Evolutionary conservation across 2,113 vertebrate genomes (phyloP).

Genomic region (Arenaria interpres): DNA sequence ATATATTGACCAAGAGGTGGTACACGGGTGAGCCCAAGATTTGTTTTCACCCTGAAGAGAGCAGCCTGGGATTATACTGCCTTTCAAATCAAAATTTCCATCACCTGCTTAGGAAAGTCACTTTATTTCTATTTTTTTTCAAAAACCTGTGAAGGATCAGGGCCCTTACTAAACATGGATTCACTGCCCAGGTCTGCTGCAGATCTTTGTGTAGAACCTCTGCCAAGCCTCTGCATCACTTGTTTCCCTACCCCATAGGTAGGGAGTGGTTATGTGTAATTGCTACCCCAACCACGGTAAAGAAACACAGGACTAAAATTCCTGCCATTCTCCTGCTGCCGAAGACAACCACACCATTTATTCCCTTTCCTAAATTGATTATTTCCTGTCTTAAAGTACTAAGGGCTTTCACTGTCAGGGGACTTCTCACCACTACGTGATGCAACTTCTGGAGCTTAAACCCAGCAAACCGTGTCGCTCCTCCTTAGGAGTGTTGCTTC

Average conservation of each 20-base stretch:
- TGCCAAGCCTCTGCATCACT: background rate
- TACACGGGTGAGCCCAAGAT: accelerated
- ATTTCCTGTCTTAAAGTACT: background rate
- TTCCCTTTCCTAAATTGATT: background rate
- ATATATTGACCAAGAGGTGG: background rate
- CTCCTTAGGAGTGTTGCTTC: background rate
- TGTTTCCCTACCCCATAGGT: background rate
- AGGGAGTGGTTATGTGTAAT: background rate
- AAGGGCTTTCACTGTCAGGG: background rate
- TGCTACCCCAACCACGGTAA: background rate
- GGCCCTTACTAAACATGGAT: background rate
- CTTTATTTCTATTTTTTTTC: accelerated
- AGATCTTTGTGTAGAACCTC: background rate
- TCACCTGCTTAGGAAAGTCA: background rate
- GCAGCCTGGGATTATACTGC: background rate
- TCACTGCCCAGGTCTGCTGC: background rate
- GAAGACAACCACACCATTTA: background rate
- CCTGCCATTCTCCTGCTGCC: background rate
- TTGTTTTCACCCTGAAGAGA: background rate
- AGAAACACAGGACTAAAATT: background rate
- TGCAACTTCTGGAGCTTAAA: background rate
- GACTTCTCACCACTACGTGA: background rate
- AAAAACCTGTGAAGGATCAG: background rate
- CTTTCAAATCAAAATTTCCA: background rate
- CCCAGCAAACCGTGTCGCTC: background rate